Percentiles rank a stretch among this genome's conserved stretches.
Evolutionary conservation across 37 sponge, comb jelly and placozoan species (phyloP).

Genomic region (Theonella swinhoei): DNA sequence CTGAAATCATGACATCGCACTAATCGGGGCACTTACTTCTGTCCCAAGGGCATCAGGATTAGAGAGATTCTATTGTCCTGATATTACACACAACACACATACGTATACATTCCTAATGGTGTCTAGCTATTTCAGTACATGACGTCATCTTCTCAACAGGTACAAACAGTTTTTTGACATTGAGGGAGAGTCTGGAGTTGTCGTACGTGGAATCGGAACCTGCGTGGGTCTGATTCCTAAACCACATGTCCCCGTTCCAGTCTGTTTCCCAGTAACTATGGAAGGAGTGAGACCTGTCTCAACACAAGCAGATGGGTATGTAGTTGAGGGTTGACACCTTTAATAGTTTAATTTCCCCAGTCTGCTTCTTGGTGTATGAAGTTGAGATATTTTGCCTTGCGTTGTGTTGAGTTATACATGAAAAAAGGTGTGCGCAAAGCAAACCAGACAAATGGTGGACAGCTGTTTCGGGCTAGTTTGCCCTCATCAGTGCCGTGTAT

Average conservation of each 20-base stretch:
- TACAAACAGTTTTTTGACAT: constrained; percentile 88
- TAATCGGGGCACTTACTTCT: neutral
- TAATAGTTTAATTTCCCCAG: too few species aligned
- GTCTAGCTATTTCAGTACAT: neutral
- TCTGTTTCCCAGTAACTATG: constrained; percentile 7
- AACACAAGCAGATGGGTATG: neutral
- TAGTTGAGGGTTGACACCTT: too few species aligned
- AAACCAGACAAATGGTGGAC: too few species aligned
- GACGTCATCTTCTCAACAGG: constrained; percentile 20
- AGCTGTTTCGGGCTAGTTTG: too few species aligned
- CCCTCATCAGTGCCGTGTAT: too few species aligned
- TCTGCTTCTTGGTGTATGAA: neutral
- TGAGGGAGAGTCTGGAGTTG: constrained; percentile 92
- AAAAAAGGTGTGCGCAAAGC: too few species aligned
- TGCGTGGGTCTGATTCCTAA: constrained; percentile 35
- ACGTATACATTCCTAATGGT: too few species aligned
- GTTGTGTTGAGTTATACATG: too few species aligned
- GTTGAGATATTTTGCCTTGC: too few species aligned
- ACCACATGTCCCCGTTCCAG: neutral
- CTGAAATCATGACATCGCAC: neutral
- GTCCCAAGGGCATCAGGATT: too few species aligned
- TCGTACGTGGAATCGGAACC: constrained; percentile 91
- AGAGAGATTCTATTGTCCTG: too few species aligned
- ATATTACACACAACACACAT: too few species aligned
- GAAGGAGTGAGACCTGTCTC: neutral